Evolutionary conservation across 2,797 vertebrate genomes (phyloP), one percentile per base, ranked within the genome.

Genomic region (Synaphobranchus kaupii): DNA sequence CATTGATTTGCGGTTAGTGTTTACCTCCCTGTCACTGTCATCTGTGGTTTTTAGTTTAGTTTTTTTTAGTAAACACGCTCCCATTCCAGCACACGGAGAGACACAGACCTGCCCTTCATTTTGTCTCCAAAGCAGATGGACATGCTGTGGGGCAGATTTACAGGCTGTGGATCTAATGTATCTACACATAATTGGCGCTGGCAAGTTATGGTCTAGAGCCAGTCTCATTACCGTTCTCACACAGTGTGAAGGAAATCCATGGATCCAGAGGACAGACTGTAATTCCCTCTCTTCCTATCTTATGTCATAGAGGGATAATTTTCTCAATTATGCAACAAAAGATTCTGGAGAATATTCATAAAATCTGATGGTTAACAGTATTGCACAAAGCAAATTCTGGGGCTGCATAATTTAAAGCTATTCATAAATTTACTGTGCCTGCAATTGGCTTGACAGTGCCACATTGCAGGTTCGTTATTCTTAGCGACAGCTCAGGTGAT

Each of bases 161-260:
- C 31, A 90, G 63, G 78, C 80, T 91, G 86, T 89, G 88, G 58
- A 54, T 85, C 84, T 87, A 88, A 84, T 89, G 88, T 71, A 54
- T 85, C 84, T 87, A 88, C 84, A 86, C 87, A 89, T 87, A 87
- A 88, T 87, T 87, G 73, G 80, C 84, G 85, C 58, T 87, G 87
- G 87, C 89, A 90, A 84, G 89, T 85, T 89, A 90, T 91, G 90
- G 90, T 89, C 39, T 87, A 68, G 54, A 89, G 90, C 90, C 89
- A 92, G 90, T 91, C 89, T 91, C 90, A 91, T 92, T 92, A 92
- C 90, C 91, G 84, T 88, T 88, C 76, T 90, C 89, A 20, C 84
- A 88, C 88, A 63, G 85, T 91, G 90, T 89, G 88, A 91, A 90
- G 85, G 87, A 87, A 92, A 87, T 87, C 89, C 85, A 85, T 90